Evolutionary conservation across 2,113 vertebrate genomes (phyloP).

Genomic region (Scomber colias): DNA sequence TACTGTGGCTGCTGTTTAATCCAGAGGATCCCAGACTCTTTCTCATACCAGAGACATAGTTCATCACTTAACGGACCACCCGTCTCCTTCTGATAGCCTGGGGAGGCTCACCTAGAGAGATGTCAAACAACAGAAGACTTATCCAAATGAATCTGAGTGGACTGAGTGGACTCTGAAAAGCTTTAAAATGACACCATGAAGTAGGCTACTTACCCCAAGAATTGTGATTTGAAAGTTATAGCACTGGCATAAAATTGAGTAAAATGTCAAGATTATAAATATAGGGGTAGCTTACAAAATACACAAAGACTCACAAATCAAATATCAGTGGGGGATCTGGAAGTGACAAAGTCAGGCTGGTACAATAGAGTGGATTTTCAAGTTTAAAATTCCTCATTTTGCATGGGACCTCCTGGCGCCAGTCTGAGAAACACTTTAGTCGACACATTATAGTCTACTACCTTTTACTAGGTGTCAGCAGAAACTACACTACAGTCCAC

Average conservation of each 20-base stretch:
- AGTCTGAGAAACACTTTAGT: background rate
- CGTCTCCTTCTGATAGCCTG: background rate
- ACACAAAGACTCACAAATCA: too few relatives aligned
- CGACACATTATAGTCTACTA: background rate
- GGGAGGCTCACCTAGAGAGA: background rate
- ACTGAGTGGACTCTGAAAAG: background rate
- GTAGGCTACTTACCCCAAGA: too few relatives aligned
- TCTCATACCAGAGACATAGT: background rate
- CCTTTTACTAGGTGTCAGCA: constrained; percentile 51
- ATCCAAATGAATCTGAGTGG: background rate
- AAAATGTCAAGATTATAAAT: background rate
- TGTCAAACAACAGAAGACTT: too few relatives aligned
- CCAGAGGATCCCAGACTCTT: constrained; percentile 2
- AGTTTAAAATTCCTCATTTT: background rate
- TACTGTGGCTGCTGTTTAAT: constrained; percentile 35
- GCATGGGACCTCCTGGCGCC: constrained; percentile 4
- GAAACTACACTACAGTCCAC: constrained; percentile 10
- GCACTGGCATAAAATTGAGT: background rate
- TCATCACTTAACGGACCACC: background rate
- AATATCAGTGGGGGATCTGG: background rate
- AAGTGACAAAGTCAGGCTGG: background rate
- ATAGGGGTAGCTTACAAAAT: background rate
- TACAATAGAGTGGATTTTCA: constrained; percentile 1
- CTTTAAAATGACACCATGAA: too few relatives aligned
- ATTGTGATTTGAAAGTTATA: too few relatives aligned